Conservation (phyloP, 2,888 invertebrate species). For the Nymphalis urticae region DNA sequence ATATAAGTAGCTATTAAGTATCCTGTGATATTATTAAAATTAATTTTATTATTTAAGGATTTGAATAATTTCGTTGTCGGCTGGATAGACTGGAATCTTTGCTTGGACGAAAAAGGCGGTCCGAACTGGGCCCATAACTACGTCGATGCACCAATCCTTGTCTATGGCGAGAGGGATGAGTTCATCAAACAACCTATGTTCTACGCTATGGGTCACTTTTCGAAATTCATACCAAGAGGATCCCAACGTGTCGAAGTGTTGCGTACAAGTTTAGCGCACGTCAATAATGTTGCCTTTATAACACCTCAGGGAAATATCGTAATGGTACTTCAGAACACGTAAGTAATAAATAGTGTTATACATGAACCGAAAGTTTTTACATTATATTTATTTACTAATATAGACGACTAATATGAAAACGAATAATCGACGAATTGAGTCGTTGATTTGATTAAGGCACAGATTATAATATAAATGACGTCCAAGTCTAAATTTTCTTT, state of each 20-base stretch:
- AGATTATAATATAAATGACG: too few species aligned
- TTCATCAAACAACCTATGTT: conserved; percentile 95
- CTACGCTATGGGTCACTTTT: conserved; percentile 90
- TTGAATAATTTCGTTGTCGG: conserved; percentile 87
- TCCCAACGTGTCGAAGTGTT: conserved; percentile 64
- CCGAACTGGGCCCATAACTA: conserved; percentile 89
- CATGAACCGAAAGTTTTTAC: not conserved
- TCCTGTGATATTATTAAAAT: not conserved
- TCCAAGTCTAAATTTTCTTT: too few species aligned
- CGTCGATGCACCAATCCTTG: conserved; percentile 88
- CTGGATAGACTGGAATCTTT: conserved; percentile 95
- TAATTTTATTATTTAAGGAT: conserved; percentile 67
- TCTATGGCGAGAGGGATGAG: conserved; percentile 75
- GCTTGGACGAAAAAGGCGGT: conserved; percentile 87
- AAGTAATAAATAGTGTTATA: conserved; percentile 39
- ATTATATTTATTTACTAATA: too few species aligned
- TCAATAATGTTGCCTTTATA: conserved; percentile 51
- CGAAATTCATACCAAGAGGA: conserved; percentile 84
- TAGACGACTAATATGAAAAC: too few species aligned
- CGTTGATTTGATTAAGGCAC: too few species aligned
- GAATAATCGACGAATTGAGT: too few species aligned
- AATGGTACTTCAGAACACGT: conserved; percentile 65
- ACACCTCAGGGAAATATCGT: conserved; percentile 61
- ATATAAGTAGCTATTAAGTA: not conserved
- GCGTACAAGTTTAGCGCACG: conserved; percentile 37